Evolutionary conservation across 2,113 vertebrate genomes (phyloP).

Genomic region (Sarotherodon lohbergeri): DNA sequence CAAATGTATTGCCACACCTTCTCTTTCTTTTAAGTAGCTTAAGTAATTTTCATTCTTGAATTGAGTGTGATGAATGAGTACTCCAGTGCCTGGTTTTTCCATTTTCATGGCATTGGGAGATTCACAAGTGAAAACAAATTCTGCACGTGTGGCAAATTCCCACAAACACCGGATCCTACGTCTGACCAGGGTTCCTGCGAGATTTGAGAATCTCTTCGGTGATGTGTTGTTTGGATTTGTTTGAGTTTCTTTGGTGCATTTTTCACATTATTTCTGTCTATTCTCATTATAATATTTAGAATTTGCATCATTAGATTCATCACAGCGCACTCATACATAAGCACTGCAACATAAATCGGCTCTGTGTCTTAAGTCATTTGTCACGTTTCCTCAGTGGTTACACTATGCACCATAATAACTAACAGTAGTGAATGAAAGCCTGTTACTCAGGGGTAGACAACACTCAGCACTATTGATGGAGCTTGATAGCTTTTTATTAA

Average conservation of each 20-base stretch:
- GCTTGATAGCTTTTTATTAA: background rate
- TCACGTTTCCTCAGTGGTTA: background rate
- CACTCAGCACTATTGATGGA: background rate
- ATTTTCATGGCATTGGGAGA: background rate
- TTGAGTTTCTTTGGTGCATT: background rate
- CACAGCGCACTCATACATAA: background rate
- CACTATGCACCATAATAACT: background rate
- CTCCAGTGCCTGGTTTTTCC: fast-evolving
- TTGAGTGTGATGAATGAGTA: background rate
- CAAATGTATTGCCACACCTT: background rate
- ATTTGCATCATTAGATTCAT: background rate
- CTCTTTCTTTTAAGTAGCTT: background rate
- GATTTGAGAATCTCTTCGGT: background rate
- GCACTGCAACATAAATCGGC: background rate
- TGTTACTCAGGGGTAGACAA: background rate
- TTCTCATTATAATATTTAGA: background rate
- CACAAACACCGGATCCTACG: background rate
- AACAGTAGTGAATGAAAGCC: background rate
- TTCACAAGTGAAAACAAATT: background rate
- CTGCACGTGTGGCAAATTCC: background rate
- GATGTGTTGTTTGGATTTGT: background rate
- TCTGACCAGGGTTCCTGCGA: background rate
- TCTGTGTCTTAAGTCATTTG: background rate
- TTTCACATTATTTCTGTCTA: background rate
- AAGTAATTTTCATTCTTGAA: background rate